These are phyloP conservation scores for Ophiothrix spiculata DNA, from an alignment of 35 echinoderm and acorn worm genomes.

Conservation along the genomic window DNA sequence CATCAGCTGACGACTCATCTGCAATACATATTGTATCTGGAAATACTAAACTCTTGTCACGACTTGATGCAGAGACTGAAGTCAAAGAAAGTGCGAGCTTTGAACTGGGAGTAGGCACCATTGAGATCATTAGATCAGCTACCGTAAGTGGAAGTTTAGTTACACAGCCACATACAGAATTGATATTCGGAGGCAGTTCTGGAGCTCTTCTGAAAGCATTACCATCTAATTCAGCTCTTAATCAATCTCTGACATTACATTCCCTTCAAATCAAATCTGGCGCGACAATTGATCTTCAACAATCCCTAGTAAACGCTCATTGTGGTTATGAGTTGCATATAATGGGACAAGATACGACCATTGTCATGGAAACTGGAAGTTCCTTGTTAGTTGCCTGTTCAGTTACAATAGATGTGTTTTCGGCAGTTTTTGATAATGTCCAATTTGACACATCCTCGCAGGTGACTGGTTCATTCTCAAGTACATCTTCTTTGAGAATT, in stretches of 20 bases:
- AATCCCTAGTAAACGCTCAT: conserved; percentile 16
- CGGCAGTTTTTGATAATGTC: conserved; percentile 29
- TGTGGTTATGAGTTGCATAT: conserved; percentile 73
- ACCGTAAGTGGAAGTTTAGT: conserved; percentile 37
- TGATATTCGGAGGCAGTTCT: conserved; percentile 33
- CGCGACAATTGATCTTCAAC: conserved; percentile 40
- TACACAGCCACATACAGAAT: not conserved
- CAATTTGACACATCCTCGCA: conserved; percentile 42
- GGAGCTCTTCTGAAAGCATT: conserved; percentile 4
- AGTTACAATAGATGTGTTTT: conserved; percentile 11
- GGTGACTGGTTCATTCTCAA: not conserved
- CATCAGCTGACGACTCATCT: not conserved
- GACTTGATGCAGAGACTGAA: conserved; percentile 19
- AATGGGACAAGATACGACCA: not conserved
- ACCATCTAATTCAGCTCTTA: too few relatives aligned
- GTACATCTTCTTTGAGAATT: conserved; percentile 25
- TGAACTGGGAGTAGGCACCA: conserved; percentile 16
- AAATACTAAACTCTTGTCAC: not conserved
- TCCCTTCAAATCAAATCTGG: conserved; percentile 36
- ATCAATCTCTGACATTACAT: too few relatives aligned
- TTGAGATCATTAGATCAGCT: conserved; percentile 28
- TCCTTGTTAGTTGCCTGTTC: conserved; percentile 49
- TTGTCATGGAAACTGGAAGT: conserved; percentile 50
- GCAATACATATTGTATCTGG: conserved; percentile 31
- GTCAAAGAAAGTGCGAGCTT: conserved; percentile 27